Evolutionary conservation across 2,797 vertebrate genomes (phyloP).

Genomic region (Thalassophryne amazonica): DNA sequence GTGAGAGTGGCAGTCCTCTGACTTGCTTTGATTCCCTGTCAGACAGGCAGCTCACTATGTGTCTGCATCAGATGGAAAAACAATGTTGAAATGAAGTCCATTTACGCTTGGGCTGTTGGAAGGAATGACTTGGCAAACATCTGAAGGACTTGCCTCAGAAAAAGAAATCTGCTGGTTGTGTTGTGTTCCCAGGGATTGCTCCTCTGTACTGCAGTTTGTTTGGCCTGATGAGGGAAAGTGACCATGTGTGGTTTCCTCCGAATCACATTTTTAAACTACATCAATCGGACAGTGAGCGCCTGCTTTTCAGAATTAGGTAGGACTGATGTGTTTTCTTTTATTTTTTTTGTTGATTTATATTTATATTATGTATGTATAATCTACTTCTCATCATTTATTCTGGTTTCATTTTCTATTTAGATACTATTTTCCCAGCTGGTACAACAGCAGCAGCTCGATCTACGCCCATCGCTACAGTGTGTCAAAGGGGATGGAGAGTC

Average conservation of each 20-base stretch:
- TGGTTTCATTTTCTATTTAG: constrained; percentile 54
- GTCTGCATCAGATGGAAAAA: too few species aligned
- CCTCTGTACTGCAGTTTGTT: constrained; percentile 89
- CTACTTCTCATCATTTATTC: not conserved
- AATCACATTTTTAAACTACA: constrained; percentile 90
- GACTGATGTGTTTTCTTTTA: not conserved
- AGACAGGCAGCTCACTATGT: too few species aligned
- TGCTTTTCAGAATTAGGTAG: constrained; percentile 89
- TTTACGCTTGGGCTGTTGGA: too few species aligned
- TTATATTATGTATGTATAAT: not conserved
- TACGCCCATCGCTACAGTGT: constrained; percentile 85
- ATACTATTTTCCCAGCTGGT: constrained; percentile 95
- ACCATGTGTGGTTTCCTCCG: constrained; percentile 89
- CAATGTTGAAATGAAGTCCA: too few species aligned
- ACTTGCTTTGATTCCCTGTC: too few species aligned
- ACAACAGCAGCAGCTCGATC: constrained; percentile 78
- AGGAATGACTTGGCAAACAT: not conserved
- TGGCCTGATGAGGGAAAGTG: constrained; percentile 87
- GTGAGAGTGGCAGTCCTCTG: too few species aligned
- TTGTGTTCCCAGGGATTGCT: constrained; percentile 79
- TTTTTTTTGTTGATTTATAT: not conserved
- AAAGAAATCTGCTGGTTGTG: not conserved
- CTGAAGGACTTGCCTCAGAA: not conserved
- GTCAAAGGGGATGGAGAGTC: constrained; percentile 84
- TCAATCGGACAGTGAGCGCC: constrained; percentile 72